Base-by-base conservation (phyloP, 2,113 vertebrate genomes). In the Salvelinus namaycush region DNA sequence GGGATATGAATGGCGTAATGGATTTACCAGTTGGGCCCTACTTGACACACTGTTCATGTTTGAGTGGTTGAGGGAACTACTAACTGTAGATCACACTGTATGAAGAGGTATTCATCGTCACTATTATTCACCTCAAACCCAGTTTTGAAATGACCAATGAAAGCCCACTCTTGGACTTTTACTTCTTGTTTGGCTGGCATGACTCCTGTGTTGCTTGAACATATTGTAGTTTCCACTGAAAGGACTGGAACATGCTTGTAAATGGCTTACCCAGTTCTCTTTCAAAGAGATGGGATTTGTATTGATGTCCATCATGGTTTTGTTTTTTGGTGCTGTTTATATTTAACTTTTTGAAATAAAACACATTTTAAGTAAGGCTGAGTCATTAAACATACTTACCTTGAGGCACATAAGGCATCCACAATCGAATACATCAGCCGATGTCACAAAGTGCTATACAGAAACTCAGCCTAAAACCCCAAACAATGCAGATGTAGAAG, bases 311-410 rank as follows among this genome's bases (percentile, higher is more conserved):
- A 57, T 76, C 27, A 60, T 51, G 75, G 72, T 74, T 74, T 73
- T 78, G 66, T 14, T 73, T 81, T 83, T 80, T 70, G 68, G 39
- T 75, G 70, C 68, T 75, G 29, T 69, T 66, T 72, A 72, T 34
- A 88, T 90, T 88, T 92, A 92, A 91, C 82, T 87, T 88, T 54
- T 87, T 89, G 80, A 90, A 91, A 92, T 91, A 90, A 90, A 92
- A 86, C 34, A 6, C 54, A 31, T 76, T 81, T 88, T 88, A 84
- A 85, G 86, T 85, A 81, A 79, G 80, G 84, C 77, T 85, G 70
- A 80, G 72, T 87, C 74, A 78, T 85, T 12, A 67, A 4, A 34
- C 18, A 34, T 29, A 44, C 39, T 44, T 39, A 39, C 39, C 65
- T 29, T 16, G 27, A 29, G 16, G 13, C 27, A 27, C 51, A 4